Conservation (phyloP, 2,888 invertebrate species). For the Halocaridina rubra region DNA sequence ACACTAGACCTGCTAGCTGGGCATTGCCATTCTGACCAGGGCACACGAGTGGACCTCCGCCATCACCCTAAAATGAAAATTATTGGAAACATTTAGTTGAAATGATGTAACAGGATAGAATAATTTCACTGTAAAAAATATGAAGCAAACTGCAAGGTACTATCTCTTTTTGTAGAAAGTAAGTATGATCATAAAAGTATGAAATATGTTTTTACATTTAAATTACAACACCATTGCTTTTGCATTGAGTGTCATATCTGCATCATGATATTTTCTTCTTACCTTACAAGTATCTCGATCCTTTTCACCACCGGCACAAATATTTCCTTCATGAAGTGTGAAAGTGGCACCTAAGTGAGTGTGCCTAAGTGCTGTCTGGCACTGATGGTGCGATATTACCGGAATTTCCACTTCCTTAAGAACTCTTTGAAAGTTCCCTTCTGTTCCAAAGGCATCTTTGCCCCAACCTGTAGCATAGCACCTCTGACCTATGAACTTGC, state of each 20-base stretch:
- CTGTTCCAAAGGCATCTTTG: constrained; percentile 93
- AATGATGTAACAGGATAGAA: not conserved
- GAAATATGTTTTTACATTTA: not conserved
- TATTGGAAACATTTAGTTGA: not conserved
- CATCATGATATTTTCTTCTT: constrained; percentile 23
- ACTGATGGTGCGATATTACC: constrained; percentile 81
- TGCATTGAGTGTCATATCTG: not conserved
- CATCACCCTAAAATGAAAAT: constrained; percentile 76
- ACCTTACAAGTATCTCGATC: constrained; percentile 92
- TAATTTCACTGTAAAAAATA: not conserved
- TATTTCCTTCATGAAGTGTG: constrained; percentile 86
- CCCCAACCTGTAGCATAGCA: constrained; percentile 99
- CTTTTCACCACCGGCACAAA: constrained; percentile 93
- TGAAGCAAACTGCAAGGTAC: not conserved
- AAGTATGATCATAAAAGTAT: too few relatives aligned
- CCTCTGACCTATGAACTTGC: constrained; percentile 83
- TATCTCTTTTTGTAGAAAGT: not conserved
- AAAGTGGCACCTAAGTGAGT: constrained; percentile 88
- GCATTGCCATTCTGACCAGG: constrained; percentile 84
- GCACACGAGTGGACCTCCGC: constrained; percentile 92
- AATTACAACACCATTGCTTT: not conserved
- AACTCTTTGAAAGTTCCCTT: constrained; percentile 91
- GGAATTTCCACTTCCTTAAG: constrained; percentile 93
- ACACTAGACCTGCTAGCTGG: constrained; percentile 91
- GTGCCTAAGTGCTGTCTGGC: constrained; percentile 84